Evolutionary conservation across 1,140 invertebrate genomes (phyloP).

Genomic region (Leptinotarsa texana): DNA sequence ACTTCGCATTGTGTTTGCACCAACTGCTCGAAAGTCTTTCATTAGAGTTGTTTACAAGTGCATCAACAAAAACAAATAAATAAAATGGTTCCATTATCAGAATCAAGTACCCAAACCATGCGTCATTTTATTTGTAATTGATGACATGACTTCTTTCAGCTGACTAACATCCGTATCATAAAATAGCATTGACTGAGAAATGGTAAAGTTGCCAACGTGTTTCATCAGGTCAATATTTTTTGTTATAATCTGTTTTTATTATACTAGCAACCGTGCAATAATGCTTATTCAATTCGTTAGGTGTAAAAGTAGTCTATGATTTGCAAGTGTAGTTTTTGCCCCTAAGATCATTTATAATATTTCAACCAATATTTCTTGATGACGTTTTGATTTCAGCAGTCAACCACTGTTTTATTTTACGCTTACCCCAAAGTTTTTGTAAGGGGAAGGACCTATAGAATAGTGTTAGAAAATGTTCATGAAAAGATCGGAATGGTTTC

Average conservation of each 20-base stretch:
- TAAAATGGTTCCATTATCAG: too few species aligned
- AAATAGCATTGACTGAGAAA: neutral
- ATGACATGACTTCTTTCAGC: neutral
- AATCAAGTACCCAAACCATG: neutral
- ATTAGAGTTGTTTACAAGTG: too few species aligned
- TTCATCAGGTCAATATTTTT: neutral
- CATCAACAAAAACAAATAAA: too few species aligned
- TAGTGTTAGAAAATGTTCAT: too few species aligned
- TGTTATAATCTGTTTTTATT: neutral
- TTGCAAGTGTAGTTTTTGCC: neutral
- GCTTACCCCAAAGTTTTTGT: too few species aligned
- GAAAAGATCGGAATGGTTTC: too few species aligned
- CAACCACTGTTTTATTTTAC: too few species aligned
- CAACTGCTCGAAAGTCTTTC: too few species aligned
- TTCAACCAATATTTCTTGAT: neutral
- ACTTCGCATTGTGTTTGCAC: too few species aligned
- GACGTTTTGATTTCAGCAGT: too few species aligned
- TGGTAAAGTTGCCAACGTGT: neutral
- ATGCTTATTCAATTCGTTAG: constrained; percentile 7
- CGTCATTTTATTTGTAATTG: neutral
- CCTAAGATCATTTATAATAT: neutral
- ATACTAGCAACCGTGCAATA: neutral
- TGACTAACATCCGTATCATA: neutral
- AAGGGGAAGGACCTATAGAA: too few species aligned
- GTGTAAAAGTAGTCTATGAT: neutral